Evolutionary conservation across 2,113 vertebrate species (phyloP).

Genomic region (Dromaius novaehollandiae): DNA sequence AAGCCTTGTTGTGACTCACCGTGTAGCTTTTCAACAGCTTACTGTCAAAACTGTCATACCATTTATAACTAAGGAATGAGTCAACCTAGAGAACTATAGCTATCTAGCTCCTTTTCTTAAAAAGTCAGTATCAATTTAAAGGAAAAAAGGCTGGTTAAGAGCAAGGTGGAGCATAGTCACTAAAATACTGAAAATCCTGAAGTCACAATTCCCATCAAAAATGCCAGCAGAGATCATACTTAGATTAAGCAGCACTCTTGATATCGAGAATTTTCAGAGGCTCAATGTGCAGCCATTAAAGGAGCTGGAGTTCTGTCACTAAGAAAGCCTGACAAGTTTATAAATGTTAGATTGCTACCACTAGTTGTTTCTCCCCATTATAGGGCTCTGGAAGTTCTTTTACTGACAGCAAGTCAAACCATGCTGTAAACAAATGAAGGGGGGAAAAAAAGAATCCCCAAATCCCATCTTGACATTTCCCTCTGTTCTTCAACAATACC

Average conservation of each 20-base stretch:
- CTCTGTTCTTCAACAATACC: not conserved
- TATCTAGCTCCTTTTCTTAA: not conserved
- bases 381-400: not conserved
- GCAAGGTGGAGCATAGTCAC: not conserved
- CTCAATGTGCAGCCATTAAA: not conserved
- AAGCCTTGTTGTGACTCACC: not conserved
- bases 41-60: not conserved
- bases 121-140: not conserved
- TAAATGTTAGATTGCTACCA: not conserved
- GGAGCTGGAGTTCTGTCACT: not conserved
- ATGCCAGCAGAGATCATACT: not conserved
- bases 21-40: constrained; percentile 10
- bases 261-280: not conserved
- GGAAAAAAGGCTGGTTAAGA: not conserved
- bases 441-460: no score
- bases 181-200: not conserved
- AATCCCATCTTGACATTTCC: not conserved
- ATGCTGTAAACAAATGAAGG: not conserved
- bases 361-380: not conserved
- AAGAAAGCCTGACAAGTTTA: not conserved
- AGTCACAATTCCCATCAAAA: not conserved
- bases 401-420: not conserved
- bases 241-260: not conserved
- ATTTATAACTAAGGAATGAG: not conserved
- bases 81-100: not conserved